Conservation (phyloP, 1,140 invertebrate species). For the Archivesica marissinica region DNA sequence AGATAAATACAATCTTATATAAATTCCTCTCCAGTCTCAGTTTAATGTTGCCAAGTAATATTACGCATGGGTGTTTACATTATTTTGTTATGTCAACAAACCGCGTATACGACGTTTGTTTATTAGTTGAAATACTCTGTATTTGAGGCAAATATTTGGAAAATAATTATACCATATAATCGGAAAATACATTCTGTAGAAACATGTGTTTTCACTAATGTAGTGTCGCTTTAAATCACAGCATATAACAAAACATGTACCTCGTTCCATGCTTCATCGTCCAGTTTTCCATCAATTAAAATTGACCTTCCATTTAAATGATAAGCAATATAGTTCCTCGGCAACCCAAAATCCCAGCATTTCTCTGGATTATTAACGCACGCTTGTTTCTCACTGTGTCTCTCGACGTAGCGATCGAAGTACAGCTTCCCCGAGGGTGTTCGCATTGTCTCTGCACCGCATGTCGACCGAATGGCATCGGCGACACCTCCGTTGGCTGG, state of each 20-base stretch:
- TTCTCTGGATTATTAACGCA: slow-evolving; percentile 3
- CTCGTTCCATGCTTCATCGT: slow-evolving; percentile 70
- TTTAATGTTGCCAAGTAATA: too few species aligned
- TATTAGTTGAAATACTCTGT: too few species aligned
- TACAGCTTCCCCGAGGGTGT: neutral
- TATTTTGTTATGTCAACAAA: too few species aligned
- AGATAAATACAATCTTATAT: too few species aligned
- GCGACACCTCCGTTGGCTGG: neutral
- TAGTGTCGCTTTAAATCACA: too few species aligned
- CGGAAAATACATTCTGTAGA: too few species aligned
- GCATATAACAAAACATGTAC: slow-evolving; percentile 29
- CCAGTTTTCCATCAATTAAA: slow-evolving; percentile 67
- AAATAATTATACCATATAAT: too few species aligned
- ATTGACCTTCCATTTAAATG: slow-evolving; percentile 62
- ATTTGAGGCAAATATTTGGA: too few species aligned
- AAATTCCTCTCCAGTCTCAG: too few species aligned
- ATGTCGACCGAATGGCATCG: neutral
- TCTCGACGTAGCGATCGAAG: slow-evolving; percentile 26
- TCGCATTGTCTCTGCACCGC: neutral
- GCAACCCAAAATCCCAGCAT: slow-evolving; percentile 48
- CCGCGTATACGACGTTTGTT: too few species aligned
- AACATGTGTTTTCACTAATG: too few species aligned
- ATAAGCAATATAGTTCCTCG: slow-evolving; percentile 67
- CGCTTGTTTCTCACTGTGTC: slow-evolving; percentile 25
- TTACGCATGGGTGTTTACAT: too few species aligned